These are phyloP conservation scores for Metaphire vulgaris DNA, from an alignment of 1,140 invertebrate genomes.

Conservation along the genomic window DNA sequence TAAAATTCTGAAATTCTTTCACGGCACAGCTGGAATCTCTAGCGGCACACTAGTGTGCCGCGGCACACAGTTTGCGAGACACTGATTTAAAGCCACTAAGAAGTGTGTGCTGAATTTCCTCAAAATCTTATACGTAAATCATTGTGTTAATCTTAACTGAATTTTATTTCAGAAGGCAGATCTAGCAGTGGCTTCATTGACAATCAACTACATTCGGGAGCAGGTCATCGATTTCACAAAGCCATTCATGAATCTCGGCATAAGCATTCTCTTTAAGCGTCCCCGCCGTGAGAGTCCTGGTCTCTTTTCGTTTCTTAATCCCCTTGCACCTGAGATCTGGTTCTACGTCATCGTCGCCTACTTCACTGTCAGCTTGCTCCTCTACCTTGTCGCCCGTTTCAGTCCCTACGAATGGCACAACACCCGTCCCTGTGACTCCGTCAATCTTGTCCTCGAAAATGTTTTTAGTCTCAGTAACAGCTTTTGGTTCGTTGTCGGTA, in stretches of 20 bases:
- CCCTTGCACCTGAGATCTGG: constrained; percentile 51
- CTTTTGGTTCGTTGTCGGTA: constrained; percentile 52
- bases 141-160: no score
- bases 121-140: no score
- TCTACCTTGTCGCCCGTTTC: constrained; percentile 70
- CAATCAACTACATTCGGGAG: constrained; percentile 66
- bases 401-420: constrained; percentile 61
- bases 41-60: no score
- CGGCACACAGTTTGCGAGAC: no score
- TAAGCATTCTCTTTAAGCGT: constrained; percentile 76
- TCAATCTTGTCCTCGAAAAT: constrained; percentile 61
- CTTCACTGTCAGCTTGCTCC: constrained; percentile 59
- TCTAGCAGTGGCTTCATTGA: constrained; percentile 84
- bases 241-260: no score
- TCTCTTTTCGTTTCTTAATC: constrained; percentile 87
- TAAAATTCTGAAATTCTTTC: no score
- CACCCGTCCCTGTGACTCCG: constrained; percentile 57
- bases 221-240: constrained; percentile 86
- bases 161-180: constrained; percentile 93
- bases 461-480: constrained; percentile 55
- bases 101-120: no score
- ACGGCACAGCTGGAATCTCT: no score
- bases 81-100: no score
- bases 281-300: no score
- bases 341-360: constrained; percentile 52